Evolutionary conservation across 2,797 vertebrate genomes (phyloP).

Genomic region (Somateria mollissima): DNA sequence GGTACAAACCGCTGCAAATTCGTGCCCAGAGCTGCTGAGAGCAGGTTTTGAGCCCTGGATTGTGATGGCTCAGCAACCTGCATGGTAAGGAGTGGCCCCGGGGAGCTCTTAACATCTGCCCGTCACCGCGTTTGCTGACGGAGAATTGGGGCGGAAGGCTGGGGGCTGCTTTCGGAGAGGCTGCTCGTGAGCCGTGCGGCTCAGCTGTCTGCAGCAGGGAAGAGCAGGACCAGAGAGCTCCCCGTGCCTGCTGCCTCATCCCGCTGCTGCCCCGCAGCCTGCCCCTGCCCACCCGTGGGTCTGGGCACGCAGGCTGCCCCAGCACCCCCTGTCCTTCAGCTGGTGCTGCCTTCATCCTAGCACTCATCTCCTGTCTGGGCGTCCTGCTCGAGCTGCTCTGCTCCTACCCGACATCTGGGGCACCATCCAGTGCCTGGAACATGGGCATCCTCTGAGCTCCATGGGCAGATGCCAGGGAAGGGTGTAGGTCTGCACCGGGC

Average conservation of each 20-base stretch:
- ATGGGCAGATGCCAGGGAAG: accelerated
- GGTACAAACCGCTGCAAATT: accelerated
- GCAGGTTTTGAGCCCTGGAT: neutral
- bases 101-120: neutral
- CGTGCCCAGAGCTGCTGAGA: neutral
- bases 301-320: neutral
- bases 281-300: no score
- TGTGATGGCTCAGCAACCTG: neutral
- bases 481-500: accelerated
- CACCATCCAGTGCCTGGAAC: neutral
- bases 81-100: neutral
- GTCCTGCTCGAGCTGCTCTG: neutral
- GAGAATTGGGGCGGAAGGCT: neutral
- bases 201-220: neutral
- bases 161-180: neutral
- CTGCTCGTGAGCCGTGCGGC: neutral
- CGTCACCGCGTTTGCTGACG: neutral
- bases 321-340: neutral
- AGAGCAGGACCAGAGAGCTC: neutral
- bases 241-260: neutral
- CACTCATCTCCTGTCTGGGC: neutral
- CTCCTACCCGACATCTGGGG: no score
- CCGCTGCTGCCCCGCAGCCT: neutral
- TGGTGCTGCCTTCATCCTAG: accelerated
- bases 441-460: accelerated